phyloP scores from a whole-genome alignment of 2,113 vertebrate genomes.

The Puffinus mauretanicus region DNA sequence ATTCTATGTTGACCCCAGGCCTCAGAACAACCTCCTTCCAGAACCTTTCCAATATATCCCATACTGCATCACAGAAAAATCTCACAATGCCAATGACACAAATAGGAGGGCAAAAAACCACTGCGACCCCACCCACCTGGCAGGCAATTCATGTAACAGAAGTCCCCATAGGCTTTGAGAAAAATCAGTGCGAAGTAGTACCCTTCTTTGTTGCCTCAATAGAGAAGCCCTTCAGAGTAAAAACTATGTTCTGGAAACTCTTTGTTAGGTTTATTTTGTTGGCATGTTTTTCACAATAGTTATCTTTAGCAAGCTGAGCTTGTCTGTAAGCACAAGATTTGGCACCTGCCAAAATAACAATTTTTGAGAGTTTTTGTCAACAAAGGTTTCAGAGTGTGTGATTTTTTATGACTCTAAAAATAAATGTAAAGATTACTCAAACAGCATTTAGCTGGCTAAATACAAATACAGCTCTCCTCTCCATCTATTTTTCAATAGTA shows the following conservation, averaged over 20 bases:
- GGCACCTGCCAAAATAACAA: background rate
- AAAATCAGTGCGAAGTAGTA: background rate
- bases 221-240: background rate
- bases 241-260: background rate
- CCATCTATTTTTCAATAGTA: background rate
- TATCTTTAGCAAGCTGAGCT: background rate
- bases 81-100: background rate
- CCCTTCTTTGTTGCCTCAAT: background rate
- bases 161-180: background rate
- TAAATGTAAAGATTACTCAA: background rate
- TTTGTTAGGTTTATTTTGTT: background rate
- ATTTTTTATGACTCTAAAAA: background rate
- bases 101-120: rapidly evolving
- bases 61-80: background rate
- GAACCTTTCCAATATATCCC: background rate
- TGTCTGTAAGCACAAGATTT: background rate
- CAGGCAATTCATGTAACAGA: background rate
- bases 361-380: background rate
- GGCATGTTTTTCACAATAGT: background rate
- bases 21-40: background rate
- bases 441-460: background rate
- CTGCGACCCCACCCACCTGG: background rate
- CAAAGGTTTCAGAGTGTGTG: background rate
- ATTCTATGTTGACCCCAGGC: background rate
- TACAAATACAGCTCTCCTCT: background rate